phyloP scores from a whole-genome alignment of 2,797 vertebrate species.

The Synanceia verrucosa region DNA sequence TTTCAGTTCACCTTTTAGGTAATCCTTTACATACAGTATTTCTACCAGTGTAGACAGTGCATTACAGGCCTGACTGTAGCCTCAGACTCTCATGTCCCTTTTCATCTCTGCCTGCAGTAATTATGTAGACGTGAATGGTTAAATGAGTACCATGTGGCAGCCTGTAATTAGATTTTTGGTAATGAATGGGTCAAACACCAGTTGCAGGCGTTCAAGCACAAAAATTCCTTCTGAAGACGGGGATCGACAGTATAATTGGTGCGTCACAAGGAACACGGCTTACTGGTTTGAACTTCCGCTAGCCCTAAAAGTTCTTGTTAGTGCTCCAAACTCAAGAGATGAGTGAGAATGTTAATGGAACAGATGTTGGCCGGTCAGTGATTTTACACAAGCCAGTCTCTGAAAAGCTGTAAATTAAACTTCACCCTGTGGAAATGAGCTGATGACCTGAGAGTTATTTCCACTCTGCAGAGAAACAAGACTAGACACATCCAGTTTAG shows the following conservation, averaged over 20 bases:
- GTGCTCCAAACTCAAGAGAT: constrained; percentile 3
- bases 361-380: too few relatives aligned
- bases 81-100: constrained; percentile 28
- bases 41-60: not conserved
- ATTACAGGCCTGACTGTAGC: constrained; percentile 22
- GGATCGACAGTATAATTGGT: not conserved
- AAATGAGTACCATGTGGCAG: constrained; percentile 61
- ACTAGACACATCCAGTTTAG: not conserved
- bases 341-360: too few relatives aligned
- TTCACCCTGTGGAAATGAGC: not conserved
- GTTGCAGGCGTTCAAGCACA: constrained; percentile 28
- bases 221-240: constrained; percentile 18
- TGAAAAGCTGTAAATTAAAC: not conserved
- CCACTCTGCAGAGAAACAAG: not conserved
- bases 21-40: not conserved
- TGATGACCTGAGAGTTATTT: not conserved
- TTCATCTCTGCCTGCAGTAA: constrained; percentile 53
- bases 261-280: constrained; percentile 19
- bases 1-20: not conserved
- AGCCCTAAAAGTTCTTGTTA: not conserved
- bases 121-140: constrained; percentile 54
- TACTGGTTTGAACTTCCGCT: constrained; percentile 8
- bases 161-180: constrained; percentile 75
- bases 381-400: too few relatives aligned
- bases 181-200: constrained; percentile 70